Conservation (phyloP, 1,140 invertebrate genomes). For the Trinorchestia longiramus region DNA sequence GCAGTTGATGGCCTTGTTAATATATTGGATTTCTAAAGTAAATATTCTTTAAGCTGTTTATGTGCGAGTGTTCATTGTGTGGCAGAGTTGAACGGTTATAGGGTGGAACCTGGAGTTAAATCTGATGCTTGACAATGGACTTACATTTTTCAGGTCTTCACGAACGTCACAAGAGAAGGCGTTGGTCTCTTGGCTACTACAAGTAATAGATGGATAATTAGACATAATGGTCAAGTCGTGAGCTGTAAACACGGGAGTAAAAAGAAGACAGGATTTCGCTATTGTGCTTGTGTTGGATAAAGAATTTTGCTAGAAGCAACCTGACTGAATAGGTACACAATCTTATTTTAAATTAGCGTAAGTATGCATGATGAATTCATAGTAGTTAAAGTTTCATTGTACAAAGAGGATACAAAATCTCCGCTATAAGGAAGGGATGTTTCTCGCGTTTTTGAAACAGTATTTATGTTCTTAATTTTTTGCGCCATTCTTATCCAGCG, state of each 20-base stretch:
- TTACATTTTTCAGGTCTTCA: neutral
- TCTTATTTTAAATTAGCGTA: neutral
- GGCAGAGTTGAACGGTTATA: neutral
- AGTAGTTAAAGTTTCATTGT: neutral
- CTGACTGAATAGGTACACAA: neutral
- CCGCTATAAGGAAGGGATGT: neutral
- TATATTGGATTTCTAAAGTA: neutral
- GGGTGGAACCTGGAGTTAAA: neutral
- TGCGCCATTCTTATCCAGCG: neutral
- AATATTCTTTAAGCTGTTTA: neutral
- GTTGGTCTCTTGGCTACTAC: conserved; percentile 29
- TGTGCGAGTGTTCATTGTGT: neutral
- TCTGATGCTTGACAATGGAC: neutral
- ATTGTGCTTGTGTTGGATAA: neutral
- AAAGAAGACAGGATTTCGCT: neutral
- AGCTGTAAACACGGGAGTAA: neutral
- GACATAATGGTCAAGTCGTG: conserved; percentile 42
- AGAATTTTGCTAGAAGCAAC: neutral
- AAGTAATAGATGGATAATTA: conserved; percentile 49
- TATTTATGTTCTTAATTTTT: neutral
- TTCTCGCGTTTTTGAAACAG: neutral
- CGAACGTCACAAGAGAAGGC: conserved; percentile 5
- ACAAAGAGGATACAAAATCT: neutral
- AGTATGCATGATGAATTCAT: neutral
- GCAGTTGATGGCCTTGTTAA: neutral